phyloP scores from a whole-genome alignment of 1,140 invertebrate species.

The Musca vetustissima region DNA sequence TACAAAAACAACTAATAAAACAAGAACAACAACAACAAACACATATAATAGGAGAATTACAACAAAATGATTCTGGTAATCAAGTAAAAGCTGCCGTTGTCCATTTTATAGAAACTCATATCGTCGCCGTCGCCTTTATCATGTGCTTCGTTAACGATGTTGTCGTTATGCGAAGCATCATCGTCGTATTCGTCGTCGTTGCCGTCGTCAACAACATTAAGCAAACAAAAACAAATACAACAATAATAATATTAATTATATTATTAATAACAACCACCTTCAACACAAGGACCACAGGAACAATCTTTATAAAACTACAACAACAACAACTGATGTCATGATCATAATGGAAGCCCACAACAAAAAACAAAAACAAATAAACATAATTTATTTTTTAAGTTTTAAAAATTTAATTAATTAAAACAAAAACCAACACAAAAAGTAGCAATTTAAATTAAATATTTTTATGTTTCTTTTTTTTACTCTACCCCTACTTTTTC shows the following conservation, averaged over 20 bases:
- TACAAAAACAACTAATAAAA: slow-evolving; percentile 6
- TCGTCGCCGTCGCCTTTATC: neutral
- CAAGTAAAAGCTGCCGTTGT: slow-evolving; percentile 14
- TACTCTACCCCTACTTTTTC: neutral
- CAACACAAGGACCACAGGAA: slow-evolving; percentile 25
- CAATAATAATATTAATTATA: neutral
- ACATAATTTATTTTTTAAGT: slow-evolving; percentile 21
- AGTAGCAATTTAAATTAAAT: slow-evolving; percentile 7
- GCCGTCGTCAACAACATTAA: neutral
- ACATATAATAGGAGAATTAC: neutral
- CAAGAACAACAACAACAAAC: neutral
- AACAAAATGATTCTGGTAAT: neutral
- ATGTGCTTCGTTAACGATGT: neutral
- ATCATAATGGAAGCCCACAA: neutral
- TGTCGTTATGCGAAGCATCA: neutral
- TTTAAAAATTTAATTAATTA: slow-evolving; percentile 2
- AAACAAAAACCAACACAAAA: slow-evolving; percentile 16
- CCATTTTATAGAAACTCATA: neutral
- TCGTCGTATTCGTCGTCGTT: slow-evolving; percentile 1
- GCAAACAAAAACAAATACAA: slow-evolving; percentile 2
- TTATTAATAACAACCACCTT: slow-evolving; percentile 8
- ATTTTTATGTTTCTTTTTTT: slow-evolving; percentile 6
- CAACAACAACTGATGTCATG: slow-evolving; percentile 22
- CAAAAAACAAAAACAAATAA: neutral
- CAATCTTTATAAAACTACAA: slow-evolving; percentile 10